Evolutionary conservation across 2,113 vertebrate genomes (phyloP), one percentile per base, ranked within the genome.

Genomic region (Heterotis niloticus): DNA sequence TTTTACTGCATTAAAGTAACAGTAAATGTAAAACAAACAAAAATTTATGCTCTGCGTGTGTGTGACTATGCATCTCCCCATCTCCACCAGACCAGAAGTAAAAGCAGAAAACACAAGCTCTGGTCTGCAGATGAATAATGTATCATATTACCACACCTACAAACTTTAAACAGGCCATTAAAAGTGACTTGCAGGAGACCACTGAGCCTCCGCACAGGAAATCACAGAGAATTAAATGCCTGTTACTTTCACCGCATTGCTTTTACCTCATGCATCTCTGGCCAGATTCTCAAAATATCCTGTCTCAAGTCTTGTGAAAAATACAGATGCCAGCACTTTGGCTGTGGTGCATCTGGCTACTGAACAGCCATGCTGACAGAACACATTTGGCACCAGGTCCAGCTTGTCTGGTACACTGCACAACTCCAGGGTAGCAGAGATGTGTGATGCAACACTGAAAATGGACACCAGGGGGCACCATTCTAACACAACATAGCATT

Each of bases 381-480:
- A 13, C 26, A 14, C 28, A 44, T 14, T 11, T 16, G 51, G 68
- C n/a, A 10, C 54, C 12, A 54, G 28, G 18, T 65, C 69, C 69
- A 24, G 69, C 24, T 34, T 12, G 20, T 34, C 1, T 71, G 69
- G 54, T 51, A 24, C 20, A 74, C 56, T 1, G 16, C 14, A 57
- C 9, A 57, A 23, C 52, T 74, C 23, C 56, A n/a, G 17, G 14
- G 5, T 10, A 12, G 9, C 71, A 74, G 17, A 1, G 23, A 14
- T 3, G 12, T n/a, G 18, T 18, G 34, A 71, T 84, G 87, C 84
- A 89, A 24, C 70, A 82, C 82, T 70, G 34, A 62, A 9, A 81
- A 23, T 34, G 69, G 79, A 81, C 88, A 90, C 83, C 79, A 87
- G 88, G 76, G 85, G 88, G 85, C 83, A 68, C 81, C 74, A 85